A percentile compares a stretch with the other conserved stretches of the same genome.
phyloP scores from a whole-genome alignment of 2,888 invertebrate genomes.

The Lordiphosa fenestrarum region DNA sequence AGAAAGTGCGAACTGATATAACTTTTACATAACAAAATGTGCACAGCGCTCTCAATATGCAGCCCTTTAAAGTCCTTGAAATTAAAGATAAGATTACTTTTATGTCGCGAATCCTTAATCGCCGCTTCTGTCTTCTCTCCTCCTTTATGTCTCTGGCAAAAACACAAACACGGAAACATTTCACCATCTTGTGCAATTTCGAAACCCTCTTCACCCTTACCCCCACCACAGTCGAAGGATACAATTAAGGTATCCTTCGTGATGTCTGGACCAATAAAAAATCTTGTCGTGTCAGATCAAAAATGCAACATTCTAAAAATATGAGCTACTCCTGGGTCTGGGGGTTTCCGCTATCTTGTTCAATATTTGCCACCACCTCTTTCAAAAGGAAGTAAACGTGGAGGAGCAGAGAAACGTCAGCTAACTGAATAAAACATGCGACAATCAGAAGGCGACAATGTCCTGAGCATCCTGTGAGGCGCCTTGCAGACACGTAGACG shows the following conservation, averaged over 20 bases:
- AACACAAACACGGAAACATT: not conserved
- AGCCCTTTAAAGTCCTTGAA: too few relatives aligned
- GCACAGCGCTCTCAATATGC: too few relatives aligned
- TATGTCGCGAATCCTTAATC: constrained; percentile 5
- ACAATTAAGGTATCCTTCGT: constrained; percentile 48
- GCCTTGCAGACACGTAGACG: constrained; percentile 59
- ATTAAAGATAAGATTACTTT: not conserved
- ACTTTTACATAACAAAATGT: too few relatives aligned
- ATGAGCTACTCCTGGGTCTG: constrained; percentile 21
- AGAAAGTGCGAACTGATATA: too few relatives aligned
- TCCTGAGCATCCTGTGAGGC: constrained; percentile 36
- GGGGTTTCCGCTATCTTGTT: constrained; percentile 34
- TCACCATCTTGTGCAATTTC: not conserved
- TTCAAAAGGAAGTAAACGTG: not conserved
- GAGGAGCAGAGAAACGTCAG: constrained; percentile 17
- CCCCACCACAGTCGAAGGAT: constrained; percentile 1
- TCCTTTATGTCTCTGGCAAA: not conserved
- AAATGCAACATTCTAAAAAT: constrained; percentile 50
- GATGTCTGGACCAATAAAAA: constrained; percentile 38
- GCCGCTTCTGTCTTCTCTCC: constrained; percentile 5
- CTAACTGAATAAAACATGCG: constrained; percentile 59
- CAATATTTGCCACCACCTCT: constrained; percentile 49
- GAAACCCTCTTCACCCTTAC: constrained; percentile 15
- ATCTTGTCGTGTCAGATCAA: constrained; percentile 50
- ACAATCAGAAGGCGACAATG: constrained; percentile 47